Base-by-base conservation (phyloP, 2,888 invertebrate species). In the Julus scandinavius region DNA sequence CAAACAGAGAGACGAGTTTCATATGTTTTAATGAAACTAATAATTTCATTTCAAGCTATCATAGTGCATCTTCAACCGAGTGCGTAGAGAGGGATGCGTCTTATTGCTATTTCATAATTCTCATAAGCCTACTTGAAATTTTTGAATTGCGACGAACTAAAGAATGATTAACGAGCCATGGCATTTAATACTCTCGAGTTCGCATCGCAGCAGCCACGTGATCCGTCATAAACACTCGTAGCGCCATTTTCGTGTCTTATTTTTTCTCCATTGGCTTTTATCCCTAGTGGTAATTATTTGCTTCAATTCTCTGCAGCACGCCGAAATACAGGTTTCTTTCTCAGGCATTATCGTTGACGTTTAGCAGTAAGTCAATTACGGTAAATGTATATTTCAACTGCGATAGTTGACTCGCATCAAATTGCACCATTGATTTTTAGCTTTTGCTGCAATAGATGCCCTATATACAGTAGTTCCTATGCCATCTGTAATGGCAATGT, bases 321-420 rank as follows among this genome's bases (percentile, higher is more conserved):
- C 4, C 29, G 20, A 80, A 80, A 80, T 38, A 29, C 80, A 38
- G 80, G 80, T 80, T 38, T 80, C 80, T 29, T 29, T 72, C 29
- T 7, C 20, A 15, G 38, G 38, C 80, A 40, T 80, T 80, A 80
- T 40, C 29, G 38, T 80, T 80, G 80, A 80, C 80, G 80, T 72
- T 72, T n/a, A 72, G 72, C 72, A 72, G 72, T 72, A 29, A 72
- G 72, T 80, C 80, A 80, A 38, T 80, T 80, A 80, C 80, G 13
- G 80, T 80, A 80, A 80, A 80, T 80, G 38, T 80, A 72, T 72
- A 80, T 80, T 80, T 80, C 80, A 80, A 80, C 80, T 80, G 80
- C 80, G 38, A 80, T 38, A 40, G 80, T 80, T 38, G 80, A 80
- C 38, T 80, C 38, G 38, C 80, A 38, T 80, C 80, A 38, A 40